Base-by-base conservation (phyloP, 2,113 vertebrate species). In the Spheniscus mendiculus region DNA sequence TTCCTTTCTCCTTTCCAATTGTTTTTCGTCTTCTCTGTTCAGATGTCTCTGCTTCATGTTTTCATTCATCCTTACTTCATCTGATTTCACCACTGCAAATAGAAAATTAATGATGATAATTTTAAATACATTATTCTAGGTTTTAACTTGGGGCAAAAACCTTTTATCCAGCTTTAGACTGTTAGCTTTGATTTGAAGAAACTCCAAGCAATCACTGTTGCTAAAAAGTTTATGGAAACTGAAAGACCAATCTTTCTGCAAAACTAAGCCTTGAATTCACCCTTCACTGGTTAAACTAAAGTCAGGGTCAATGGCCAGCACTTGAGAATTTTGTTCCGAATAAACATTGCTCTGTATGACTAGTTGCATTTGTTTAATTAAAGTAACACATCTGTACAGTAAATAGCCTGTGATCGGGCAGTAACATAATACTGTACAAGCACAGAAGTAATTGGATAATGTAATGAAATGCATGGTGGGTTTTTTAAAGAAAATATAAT, bases 281-380 rank as follows among this genome's bases (percentile, higher is more conserved):
- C 15, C n/a, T 66, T 63, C 17, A 66, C 4, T 74, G 20, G 20
- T 58, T 74, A 83, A 90, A 58, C 21, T 66, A 38, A 94, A 83
- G 12, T 49, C 32, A 70, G n/a, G n/a, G 87, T 83, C 61, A 78
- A 20, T 47, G 20, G 22, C 10, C 62, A 78, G 53, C 83, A 16
- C n/a, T 49, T 63, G 61, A 90, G 50, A 94, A 92, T 83, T 91
- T 95, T 45, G 55, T 78, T 94, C 89, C 71, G 32, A 97, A 96
- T 94, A 97, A 97, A 98, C 40, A 32, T 96, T 96, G 79, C 92
- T 98, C 97, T 95, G 72, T 98, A 91, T 96, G 93, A 91, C 76
- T 98, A 97, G 97, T 93, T 98, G 93, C 90, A 97, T 98, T 98
- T 98, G 96, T 98, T 98, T 98, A 98, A 98, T 98, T 98, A 98